A percentile compares a stretch with the other conserved stretches of the same genome.
Conservation (phyloP, 2,113 vertebrate genomes). For the Chaetorhynchus papuensis region DNA sequence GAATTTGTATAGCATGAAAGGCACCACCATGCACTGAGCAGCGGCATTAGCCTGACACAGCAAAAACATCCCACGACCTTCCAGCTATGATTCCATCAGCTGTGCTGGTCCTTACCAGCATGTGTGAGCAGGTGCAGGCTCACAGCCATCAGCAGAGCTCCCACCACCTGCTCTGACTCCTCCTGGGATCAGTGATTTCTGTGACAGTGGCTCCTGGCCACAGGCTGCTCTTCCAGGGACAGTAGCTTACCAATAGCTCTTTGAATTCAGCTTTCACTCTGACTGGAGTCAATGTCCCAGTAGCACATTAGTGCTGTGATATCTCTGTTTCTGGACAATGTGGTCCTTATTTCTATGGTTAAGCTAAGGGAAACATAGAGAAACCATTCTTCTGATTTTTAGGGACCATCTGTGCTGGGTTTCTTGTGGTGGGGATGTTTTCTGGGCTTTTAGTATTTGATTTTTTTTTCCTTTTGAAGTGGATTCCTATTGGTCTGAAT, state of each 20-base stretch:
- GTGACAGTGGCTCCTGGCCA: background rate
- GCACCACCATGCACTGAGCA: fast-evolving
- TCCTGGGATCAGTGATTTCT: background rate
- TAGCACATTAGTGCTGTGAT: background rate
- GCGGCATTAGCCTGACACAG: background rate
- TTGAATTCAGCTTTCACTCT: background rate
- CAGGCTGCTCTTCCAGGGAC: background rate
- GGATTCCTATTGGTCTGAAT: background rate
- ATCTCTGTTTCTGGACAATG: background rate
- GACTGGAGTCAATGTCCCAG: background rate
- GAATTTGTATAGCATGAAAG: background rate
- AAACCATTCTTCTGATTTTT: background rate
- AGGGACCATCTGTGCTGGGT: background rate
- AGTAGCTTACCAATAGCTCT: background rate
- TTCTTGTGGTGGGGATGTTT: background rate
- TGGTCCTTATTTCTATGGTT: background rate
- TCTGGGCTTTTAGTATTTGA: background rate
- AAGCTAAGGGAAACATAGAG: background rate
- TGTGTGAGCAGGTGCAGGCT: background rate
- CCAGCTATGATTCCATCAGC: background rate
- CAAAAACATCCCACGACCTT: background rate
- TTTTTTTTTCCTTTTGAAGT: background rate
- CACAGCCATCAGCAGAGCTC: background rate
- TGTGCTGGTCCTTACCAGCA: background rate
- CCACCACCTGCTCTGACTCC: background rate